These are phyloP conservation scores for Spinus pinus DNA, from an alignment of 2,797 vertebrate genomes.

Conservation along the genomic window DNA sequence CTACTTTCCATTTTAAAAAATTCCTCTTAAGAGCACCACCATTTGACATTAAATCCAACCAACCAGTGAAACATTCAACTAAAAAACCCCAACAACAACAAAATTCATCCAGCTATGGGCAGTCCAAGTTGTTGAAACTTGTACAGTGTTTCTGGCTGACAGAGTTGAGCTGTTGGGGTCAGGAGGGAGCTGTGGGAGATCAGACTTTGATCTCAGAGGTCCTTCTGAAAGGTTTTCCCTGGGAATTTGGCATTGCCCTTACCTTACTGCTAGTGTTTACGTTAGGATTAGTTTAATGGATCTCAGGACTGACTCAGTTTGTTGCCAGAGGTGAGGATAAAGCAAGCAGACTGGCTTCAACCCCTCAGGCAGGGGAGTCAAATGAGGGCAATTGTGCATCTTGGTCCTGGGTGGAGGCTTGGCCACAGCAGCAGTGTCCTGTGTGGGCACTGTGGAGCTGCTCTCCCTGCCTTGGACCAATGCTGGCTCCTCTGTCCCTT, in stretches of 20 bases:
- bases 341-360: not conserved
- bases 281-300: not conserved
- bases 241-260: not conserved
- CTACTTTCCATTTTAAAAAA: not conserved
- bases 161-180: not conserved
- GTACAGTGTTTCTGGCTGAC: not conserved
- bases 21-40: not conserved
- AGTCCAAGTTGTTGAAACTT: not conserved
- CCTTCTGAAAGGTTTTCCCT: not conserved
- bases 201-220: not conserved
- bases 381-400: accelerated
- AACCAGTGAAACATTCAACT: not conserved
- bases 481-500: not conserved
- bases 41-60: not conserved
- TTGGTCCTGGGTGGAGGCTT: accelerated
- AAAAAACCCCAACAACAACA: accelerated
- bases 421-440: accelerated
- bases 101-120: too few species aligned
- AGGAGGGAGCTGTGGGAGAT: not conserved
- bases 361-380: not conserved
- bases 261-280: not conserved
- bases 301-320: not conserved
- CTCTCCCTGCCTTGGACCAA: not conserved
- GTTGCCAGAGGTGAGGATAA: accelerated
- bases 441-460: not conserved